Conservation (phyloP, 2,888 invertebrate species). For the Celastrina argiolus region DNA sequence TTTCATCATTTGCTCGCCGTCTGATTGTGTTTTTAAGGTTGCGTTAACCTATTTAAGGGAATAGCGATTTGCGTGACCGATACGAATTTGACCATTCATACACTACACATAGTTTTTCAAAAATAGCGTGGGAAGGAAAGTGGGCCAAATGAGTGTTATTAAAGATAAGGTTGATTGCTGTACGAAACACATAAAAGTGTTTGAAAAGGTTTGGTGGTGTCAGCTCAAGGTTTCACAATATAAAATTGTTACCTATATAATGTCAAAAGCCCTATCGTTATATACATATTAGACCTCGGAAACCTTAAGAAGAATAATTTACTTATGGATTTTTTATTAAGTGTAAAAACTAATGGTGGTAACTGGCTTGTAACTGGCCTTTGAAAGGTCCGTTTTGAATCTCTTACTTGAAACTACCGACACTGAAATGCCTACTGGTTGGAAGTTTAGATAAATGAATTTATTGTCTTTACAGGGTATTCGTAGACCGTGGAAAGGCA, state of each 20-base stretch:
- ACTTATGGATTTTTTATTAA: too few relatives aligned
- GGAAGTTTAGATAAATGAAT: too few relatives aligned
- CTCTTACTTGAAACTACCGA: too few relatives aligned
- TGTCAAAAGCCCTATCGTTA: too few relatives aligned
- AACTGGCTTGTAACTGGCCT: too few relatives aligned
- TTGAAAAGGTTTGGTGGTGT: not conserved
- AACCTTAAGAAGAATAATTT: too few relatives aligned
- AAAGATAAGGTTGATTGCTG: constrained; percentile 8
- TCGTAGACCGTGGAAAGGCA: constrained; percentile 89
- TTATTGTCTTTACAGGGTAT: constrained; percentile 78
- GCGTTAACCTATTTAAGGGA: constrained; percentile 9
- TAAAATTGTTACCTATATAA: not conserved
- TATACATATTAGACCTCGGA: too few relatives aligned
- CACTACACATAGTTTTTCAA: constrained; percentile 37
- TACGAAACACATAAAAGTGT: constrained; percentile 21
- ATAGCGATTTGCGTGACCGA: constrained; percentile 28
- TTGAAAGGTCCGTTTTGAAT: too few relatives aligned
- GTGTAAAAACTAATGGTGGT: too few relatives aligned
- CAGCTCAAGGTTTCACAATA: not conserved
- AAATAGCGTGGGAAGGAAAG: constrained; percentile 12
- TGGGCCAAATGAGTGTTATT: constrained; percentile 22
- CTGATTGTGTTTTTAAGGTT: not conserved
- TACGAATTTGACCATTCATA: constrained; percentile 42
- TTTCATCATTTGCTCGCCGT: not conserved
- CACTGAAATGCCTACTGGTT: too few relatives aligned